phyloP scores from a whole-genome alignment of 2,113 vertebrate species.

The Aix galericulata region DNA sequence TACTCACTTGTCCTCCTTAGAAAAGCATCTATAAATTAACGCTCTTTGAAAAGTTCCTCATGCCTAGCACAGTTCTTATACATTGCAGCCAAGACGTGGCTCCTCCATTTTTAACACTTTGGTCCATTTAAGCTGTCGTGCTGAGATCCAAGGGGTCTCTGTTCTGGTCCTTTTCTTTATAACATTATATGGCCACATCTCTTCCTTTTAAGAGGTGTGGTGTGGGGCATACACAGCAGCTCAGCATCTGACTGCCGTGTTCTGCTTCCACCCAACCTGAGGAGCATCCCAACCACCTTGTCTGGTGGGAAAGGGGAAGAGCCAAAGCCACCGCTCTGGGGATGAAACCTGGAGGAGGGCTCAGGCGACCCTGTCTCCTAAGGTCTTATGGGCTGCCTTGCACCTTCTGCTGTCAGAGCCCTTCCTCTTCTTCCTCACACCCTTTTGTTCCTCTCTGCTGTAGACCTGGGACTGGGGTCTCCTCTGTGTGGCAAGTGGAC shows the following conservation, averaged over 20 bases:
- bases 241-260: no score
- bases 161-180: neutral
- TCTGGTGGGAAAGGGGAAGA: neutral
- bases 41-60: constrained; percentile 16
- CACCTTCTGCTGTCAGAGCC: neutral
- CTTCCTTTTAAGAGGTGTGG: neutral
- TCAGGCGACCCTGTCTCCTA: neutral
- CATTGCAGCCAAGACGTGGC: neutral
- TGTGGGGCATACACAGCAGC: neutral
- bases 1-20: constrained; percentile 24
- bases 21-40: constrained; percentile 62
- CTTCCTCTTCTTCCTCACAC: neutral
- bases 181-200: neutral
- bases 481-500: neutral
- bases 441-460: neutral
- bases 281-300: neutral
- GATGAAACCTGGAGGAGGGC: neutral
- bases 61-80: neutral
- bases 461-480: neutral
- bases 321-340: neutral
- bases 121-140: neutral
- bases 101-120: neutral
- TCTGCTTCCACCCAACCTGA: neutral
- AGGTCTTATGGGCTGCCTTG: neutral
- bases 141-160: neutral